phyloP scores from a whole-genome alignment of 64 coral and sea anemone genomes.

The Trachythela sp. region DNA sequence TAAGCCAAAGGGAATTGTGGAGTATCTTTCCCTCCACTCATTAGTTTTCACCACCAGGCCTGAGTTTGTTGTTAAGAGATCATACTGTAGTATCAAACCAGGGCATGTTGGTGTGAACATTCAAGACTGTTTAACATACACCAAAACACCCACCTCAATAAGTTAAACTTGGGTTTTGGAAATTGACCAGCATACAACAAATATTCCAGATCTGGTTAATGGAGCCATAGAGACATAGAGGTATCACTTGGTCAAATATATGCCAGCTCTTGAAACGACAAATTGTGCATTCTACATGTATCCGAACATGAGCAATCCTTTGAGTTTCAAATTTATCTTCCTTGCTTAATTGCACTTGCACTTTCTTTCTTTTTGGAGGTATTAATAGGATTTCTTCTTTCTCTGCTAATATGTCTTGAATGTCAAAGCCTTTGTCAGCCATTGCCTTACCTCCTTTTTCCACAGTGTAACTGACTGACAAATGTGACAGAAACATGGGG shows the following conservation, averaged over 20 bases:
- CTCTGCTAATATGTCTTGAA: constrained; percentile 52
- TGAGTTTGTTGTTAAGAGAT: too few relatives aligned
- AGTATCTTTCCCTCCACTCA: too few relatives aligned
- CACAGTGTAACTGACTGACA: constrained; percentile 55
- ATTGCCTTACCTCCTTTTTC: constrained; percentile 47
- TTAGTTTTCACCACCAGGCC: too few relatives aligned
- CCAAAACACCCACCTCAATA: too few relatives aligned
- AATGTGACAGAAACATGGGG: constrained; percentile 55
- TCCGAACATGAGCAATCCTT: constrained; percentile 57
- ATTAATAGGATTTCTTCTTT: constrained; percentile 23
- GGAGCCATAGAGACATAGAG: not conserved
- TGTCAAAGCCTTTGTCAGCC: constrained; percentile 57
- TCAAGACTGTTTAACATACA: too few relatives aligned
- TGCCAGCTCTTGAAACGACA: not conserved
- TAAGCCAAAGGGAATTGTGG: too few relatives aligned
- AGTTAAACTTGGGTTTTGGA: not conserved
- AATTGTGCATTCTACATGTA: constrained; percentile 38
- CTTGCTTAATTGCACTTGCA: constrained; percentile 43
- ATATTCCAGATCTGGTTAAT: not conserved
- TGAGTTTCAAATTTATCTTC: constrained; percentile 56
- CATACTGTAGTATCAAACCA: too few relatives aligned
- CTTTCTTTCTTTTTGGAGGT: not conserved
- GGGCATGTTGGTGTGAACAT: too few relatives aligned
- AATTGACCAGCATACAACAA: not conserved
- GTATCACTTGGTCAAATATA: not conserved